Evolutionary conservation across 2,797 vertebrate species (phyloP), one percentile per base, ranked within the genome.

Genomic region (Antrozous pallidus): DNA sequence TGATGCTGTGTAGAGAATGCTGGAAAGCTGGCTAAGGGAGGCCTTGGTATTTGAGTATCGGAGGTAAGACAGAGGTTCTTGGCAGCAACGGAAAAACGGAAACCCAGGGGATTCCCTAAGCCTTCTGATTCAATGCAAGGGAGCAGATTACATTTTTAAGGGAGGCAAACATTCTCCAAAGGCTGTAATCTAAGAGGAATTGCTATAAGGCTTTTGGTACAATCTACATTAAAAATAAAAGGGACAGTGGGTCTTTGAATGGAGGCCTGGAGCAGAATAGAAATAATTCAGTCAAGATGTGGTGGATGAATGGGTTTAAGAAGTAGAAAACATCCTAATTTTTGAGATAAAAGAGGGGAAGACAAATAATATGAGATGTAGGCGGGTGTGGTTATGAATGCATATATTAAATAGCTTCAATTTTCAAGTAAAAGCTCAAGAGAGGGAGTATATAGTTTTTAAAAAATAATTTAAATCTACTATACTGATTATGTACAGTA

Each of bases 391-490:
- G 38, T 31, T 54, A 54, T 73, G 10, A 45, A n/a, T 33, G 47
- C 5, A 5, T 49, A 31, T 13, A 22, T 38, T 84, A 65, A 90
- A 13, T 45, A 58, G n/a, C 36, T 77, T 89, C 61, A 42, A 9
- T 88, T 88, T 93, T 94, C 47, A 81, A 93, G 82, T 83, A 45
- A 93, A 94, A 81, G 28, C 18, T 45, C n/a, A 70, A 51, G 42
- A 58, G 40, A 94, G 33, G 67, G 33, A 71, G 61, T 24, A 83
- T 47, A 33, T 51, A 65, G 33, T 58, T 38, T 45, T 74, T 3
- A 26, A 82, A 75, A 92, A 1, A 61, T 58, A 45, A 85, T 49
- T 94, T 77, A 92, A 85, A 82, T 83, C 26, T 94, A 77, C 71
- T 63, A 4, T 2, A 38, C n/a, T 17, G 51, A 24, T 63, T 73